A percentile compares a stretch with the other conserved stretches of the same genome.
These are phyloP conservation scores for Pyrocoelia pectoralis DNA, from an alignment of 2,888 invertebrate genomes.

Conservation along the genomic window DNA sequence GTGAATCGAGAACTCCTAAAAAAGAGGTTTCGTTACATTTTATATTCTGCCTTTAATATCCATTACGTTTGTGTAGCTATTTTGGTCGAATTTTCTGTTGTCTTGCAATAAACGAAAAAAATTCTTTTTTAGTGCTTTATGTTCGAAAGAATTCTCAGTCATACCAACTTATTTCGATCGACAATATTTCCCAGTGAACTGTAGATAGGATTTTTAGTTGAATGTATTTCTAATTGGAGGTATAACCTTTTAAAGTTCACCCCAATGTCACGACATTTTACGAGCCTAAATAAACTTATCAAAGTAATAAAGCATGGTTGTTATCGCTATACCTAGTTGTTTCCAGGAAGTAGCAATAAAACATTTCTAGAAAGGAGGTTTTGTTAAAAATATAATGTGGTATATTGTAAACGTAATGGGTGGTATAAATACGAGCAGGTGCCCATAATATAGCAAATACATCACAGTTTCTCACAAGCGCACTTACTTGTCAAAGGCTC, in stretches of 20 bases:
- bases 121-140: no score
- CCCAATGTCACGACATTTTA: neutral
- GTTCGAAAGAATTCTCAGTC: no score
- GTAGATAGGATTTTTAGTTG: no score
- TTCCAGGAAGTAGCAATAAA: slow-evolving; percentile 40
- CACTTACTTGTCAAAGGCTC: slow-evolving; percentile 1
- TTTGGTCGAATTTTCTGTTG: no score
- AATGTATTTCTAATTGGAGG: no score
- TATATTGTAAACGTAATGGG: slow-evolving; percentile 15
- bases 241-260: neutral
- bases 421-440: slow-evolving; percentile 40
- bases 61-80: no score
- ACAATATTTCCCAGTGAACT: no score
- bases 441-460: slow-evolving; percentile 9
- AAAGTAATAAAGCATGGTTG: slow-evolving; percentile 21
- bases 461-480: slow-evolving; percentile 3
- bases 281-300: slow-evolving; percentile 3
- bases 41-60: no score
- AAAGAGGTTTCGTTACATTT: no score
- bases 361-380: slow-evolving; percentile 31
- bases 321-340: slow-evolving; percentile 18
- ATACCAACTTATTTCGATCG: no score
- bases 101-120: no score
- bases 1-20: no score
- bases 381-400: slow-evolving; percentile 28